Percentiles rank a stretch among this genome's conserved stretches.
phyloP scores from a whole-genome alignment of 2,113 vertebrate species.

The Chionodraco myersi region DNA sequence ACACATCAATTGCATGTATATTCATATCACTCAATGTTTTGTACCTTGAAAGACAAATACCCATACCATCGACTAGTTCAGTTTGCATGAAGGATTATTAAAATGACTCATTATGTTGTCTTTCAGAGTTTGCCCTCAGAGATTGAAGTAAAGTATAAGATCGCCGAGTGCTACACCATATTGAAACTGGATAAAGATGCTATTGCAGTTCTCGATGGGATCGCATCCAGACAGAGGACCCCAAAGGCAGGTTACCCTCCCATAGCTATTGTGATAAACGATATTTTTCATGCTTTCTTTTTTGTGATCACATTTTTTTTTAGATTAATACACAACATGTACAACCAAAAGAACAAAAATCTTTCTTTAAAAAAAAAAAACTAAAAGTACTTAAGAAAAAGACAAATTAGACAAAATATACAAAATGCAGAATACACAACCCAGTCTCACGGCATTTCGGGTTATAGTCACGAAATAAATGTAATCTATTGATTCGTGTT shows the following conservation, averaged over 20 bases:
- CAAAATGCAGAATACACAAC: no score
- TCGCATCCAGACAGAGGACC: constrained; percentile 96
- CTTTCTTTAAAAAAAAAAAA: no score
- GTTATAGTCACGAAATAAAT: no score
- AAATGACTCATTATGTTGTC: background rate
- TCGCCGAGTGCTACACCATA: constrained; percentile 98
- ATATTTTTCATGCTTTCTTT: no score
- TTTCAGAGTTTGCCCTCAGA: constrained; percentile 95
- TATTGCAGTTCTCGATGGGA: constrained; percentile 96
- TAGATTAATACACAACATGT: no score
- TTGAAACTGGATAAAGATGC: constrained; percentile 98
- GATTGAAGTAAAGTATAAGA: constrained; percentile 99
- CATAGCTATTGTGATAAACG: no score
- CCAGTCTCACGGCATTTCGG: no score
- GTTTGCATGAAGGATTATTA: background rate
- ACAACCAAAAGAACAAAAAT: no score
- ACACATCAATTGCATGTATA: background rate
- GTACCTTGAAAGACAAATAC: background rate
- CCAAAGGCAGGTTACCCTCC: constrained; percentile 87
- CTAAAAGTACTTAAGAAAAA: no score
- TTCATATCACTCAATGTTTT: background rate
- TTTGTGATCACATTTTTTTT: no score
- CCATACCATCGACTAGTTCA: background rate
- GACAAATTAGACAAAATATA: no score
- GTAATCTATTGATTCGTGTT: no score